phyloP scores from a whole-genome alignment of 2,797 vertebrate genomes.

The Syngnathus acus region DNA sequence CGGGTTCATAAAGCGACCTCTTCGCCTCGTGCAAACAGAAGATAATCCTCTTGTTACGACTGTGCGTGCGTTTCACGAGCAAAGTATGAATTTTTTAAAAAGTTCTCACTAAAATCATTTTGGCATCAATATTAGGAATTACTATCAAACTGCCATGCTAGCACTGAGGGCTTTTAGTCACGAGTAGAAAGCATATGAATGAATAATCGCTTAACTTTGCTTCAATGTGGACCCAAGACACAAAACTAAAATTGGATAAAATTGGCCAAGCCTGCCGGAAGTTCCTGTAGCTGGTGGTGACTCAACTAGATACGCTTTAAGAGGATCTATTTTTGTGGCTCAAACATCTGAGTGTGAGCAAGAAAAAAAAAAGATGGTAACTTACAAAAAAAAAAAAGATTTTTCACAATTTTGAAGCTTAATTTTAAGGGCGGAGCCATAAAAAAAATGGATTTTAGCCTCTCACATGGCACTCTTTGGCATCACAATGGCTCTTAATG shows the following conservation, averaged over 20 bases:
- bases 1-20: constrained; percentile 26
- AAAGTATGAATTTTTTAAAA: background rate
- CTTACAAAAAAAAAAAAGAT: too few relatives aligned
- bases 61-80: constrained; percentile 14
- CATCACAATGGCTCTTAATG: constrained; percentile 45
- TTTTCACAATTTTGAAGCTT: too few relatives aligned
- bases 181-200: background rate
- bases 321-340: too few relatives aligned
- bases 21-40: constrained; percentile 28
- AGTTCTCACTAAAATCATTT: background rate
- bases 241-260: background rate
- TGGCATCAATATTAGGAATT: background rate
- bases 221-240: background rate
- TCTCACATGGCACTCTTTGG: constrained; percentile 4
- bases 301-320: too few relatives aligned
- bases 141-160: background rate
- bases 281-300: too few relatives aligned
- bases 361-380: too few relatives aligned
- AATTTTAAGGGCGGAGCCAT: background rate
- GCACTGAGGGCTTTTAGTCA: too few relatives aligned
- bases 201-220: background rate
- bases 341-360: too few relatives aligned
- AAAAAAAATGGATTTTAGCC: background rate
- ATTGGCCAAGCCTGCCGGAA: background rate
- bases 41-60: constrained; percentile 38